Percentiles rank a stretch among this genome's conserved stretches.
Conservation (phyloP, 2,113 vertebrate genomes). For the Henicopernis longicauda region DNA sequence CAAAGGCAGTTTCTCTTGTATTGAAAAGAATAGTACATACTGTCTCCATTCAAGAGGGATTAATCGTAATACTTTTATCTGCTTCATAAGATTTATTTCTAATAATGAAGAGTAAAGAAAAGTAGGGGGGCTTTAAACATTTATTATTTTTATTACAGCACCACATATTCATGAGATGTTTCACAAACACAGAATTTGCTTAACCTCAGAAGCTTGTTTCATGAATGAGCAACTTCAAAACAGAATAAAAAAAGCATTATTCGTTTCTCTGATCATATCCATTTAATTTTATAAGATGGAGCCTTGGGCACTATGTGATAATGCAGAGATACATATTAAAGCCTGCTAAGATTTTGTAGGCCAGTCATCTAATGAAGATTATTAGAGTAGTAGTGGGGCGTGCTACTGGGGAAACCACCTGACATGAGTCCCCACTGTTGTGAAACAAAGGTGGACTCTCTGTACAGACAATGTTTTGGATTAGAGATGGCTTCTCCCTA, state of each 20-base stretch:
- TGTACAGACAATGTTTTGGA: background rate
- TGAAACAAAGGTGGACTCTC: background rate
- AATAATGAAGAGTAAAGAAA: constrained; percentile 32
- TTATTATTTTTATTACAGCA: background rate
- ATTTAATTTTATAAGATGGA: background rate
- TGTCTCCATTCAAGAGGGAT: constrained; percentile 42
- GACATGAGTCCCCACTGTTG: background rate
- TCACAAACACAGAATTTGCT: background rate
- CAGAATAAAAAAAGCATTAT: background rate
- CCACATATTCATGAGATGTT: background rate
- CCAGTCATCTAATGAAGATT: background rate
- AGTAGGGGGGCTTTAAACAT: constrained; percentile 3
- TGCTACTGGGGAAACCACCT: background rate
- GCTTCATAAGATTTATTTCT: constrained; percentile 47
- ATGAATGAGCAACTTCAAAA: background rate
- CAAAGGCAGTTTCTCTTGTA: constrained; percentile 19
- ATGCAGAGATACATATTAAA: background rate
- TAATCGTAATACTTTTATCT: constrained; percentile 46
- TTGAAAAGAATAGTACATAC: background rate
- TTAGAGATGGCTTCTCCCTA: background rate
- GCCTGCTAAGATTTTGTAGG: background rate
- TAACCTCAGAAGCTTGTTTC: background rate
- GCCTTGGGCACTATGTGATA: background rate
- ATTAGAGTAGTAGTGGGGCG: background rate
- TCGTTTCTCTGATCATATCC: background rate